Evolutionary conservation across 2,888 invertebrate genomes (phyloP).

Genomic region (Standfussiana lucernea): DNA sequence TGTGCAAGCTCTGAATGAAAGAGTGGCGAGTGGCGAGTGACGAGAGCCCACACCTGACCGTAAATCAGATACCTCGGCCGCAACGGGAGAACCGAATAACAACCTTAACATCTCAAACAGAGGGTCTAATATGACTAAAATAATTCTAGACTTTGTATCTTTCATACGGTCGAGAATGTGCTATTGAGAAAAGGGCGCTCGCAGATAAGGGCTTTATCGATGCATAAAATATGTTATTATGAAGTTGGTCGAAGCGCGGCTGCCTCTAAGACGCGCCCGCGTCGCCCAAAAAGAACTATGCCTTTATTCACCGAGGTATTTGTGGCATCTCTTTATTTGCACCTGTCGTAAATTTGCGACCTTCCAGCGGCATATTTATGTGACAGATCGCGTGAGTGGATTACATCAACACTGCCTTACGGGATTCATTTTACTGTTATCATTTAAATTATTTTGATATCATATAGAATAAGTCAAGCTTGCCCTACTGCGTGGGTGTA

Average conservation of each 20-base stretch:
- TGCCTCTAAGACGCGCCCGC: conserved; percentile 66
- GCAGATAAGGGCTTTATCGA: conserved; percentile 87
- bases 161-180: conserved; percentile 79
- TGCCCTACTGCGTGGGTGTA: conserved; percentile 33
- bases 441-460: conserved; percentile 55
- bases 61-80: conserved; percentile 82
- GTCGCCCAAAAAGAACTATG: conserved; percentile 74
- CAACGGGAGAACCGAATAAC: conserved; percentile 67
- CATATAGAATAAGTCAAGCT: conserved; percentile 28
- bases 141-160: conserved; percentile 76
- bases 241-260: conserved; percentile 83
- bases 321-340: conserved; percentile 82
- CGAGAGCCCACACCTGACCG: conserved; percentile 82
- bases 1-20: conserved; percentile 84
- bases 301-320: conserved; percentile 79
- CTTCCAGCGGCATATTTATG: conserved; percentile 68
- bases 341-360: conserved; percentile 82
- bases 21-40: conserved; percentile 77
- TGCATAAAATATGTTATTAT: conserved; percentile 89
- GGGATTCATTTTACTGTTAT: conserved; percentile 60
- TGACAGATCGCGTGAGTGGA: conserved; percentile 65
- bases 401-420: conserved; percentile 60
- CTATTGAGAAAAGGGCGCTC: conserved; percentile 86
- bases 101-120: conserved; percentile 71
- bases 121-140: conserved; percentile 75